These are phyloP conservation scores for Phyto melanocephala DNA, from an alignment of 2,888 invertebrate genomes.

Conservation along the genomic window DNA sequence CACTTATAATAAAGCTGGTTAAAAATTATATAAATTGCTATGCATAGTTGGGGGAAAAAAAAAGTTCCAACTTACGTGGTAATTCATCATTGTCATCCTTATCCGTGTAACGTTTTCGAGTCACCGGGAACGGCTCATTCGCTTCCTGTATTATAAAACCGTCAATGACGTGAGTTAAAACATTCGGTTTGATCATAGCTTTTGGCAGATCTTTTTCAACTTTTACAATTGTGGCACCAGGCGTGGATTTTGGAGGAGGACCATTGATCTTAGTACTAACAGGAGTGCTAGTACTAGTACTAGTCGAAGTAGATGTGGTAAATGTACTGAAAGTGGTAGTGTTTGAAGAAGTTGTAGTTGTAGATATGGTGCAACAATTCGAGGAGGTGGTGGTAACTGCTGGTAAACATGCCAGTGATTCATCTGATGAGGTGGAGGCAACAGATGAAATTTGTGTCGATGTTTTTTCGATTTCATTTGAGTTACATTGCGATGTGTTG, in stretches of 20 bases:
- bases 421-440: constrained; percentile 47
- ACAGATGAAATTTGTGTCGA: constrained; percentile 20
- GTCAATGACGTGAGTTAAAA: constrained; percentile 97
- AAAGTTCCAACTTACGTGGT: constrained; percentile 82
- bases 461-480: constrained; percentile 40
- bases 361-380: constrained; percentile 11
- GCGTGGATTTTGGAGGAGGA: constrained; percentile 70
- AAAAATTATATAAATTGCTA: too few species aligned
- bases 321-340: constrained; percentile 38
- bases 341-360: constrained; percentile 27
- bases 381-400: constrained; percentile 27
- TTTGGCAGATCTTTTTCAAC: constrained; percentile 83
- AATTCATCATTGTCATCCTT: constrained; percentile 85
- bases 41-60: too few species aligned
- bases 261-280: constrained; percentile 52
- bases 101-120: constrained; percentile 81
- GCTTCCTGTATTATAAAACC: constrained; percentile 98
- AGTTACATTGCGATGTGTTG: constrained; percentile 12
- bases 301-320: constrained; percentile 26
- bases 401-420: neutral
- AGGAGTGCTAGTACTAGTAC: constrained; percentile 19
- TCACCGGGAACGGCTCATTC: constrained; percentile 93
- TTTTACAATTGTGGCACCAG: constrained; percentile 71
- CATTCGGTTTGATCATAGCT: constrained; percentile 96
- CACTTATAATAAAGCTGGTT: too few species aligned